Evolutionary conservation across 2,113 vertebrate genomes (phyloP).

Genomic region (Sardina pilchardus): DNA sequence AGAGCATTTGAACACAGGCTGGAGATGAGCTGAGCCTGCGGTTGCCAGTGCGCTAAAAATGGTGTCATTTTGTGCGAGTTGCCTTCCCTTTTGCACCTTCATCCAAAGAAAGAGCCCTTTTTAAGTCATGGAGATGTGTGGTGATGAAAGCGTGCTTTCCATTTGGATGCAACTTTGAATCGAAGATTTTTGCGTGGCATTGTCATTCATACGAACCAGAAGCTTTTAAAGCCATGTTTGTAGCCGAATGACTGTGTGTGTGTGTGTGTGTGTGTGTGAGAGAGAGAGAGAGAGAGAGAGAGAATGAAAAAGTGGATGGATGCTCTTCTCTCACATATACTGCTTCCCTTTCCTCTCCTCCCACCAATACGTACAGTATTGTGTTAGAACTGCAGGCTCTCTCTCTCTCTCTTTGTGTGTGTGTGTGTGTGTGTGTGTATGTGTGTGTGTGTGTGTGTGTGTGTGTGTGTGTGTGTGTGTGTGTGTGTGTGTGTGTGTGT

Average conservation of each 20-base stretch:
- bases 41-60: background rate
- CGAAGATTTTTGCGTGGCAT: background rate
- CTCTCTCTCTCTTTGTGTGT: background rate
- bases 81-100: too few relatives aligned
- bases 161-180: too few relatives aligned
- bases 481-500: background rate
- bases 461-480: background rate
- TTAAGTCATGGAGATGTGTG: too few relatives aligned
- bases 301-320: background rate
- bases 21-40: background rate
- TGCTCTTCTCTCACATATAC: background rate
- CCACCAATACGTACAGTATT: too few relatives aligned
- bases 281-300: background rate
- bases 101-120: too few relatives aligned
- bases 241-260: background rate
- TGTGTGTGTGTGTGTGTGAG: background rate
- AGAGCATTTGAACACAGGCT: background rate
- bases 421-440: background rate
- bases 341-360: background rate
- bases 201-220: background rate
- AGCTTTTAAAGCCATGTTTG: background rate
- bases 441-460: background rate
- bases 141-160: too few relatives aligned
- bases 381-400: background rate
- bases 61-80: too few relatives aligned